Evolutionary conservation across 2,113 vertebrate genomes (phyloP).

Genomic region (Plectropomus leopardus): DNA sequence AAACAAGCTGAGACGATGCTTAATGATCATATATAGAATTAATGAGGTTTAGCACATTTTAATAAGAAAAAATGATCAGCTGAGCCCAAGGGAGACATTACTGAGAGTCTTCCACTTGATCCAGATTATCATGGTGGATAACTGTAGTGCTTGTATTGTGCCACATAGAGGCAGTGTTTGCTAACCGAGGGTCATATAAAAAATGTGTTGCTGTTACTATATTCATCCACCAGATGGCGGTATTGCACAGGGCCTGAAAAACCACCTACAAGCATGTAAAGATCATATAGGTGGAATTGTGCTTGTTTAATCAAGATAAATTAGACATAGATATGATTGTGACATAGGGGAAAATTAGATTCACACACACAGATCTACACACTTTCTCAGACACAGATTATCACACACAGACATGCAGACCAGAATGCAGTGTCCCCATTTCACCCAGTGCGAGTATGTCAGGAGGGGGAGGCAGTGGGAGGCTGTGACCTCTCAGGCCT

Average conservation of each 20-base stretch:
- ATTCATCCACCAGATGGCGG: slow-evolving; percentile 40
- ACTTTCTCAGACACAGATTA: neutral
- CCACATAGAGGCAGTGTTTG: slow-evolving; percentile 68
- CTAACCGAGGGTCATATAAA: rapidly evolving
- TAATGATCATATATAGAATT: slow-evolving; percentile 69
- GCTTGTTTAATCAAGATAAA: neutral
- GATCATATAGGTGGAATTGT: neutral
- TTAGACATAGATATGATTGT: neutral
- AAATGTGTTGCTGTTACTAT: neutral
- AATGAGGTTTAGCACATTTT: slow-evolving; percentile 71
- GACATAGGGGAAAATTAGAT: neutral
- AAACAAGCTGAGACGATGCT: slow-evolving; percentile 41
- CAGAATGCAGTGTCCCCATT: slow-evolving; percentile 55
- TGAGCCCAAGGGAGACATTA: slow-evolving; percentile 35
- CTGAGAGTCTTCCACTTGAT: neutral
- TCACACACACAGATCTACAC: neutral
- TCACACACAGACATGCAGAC: neutral
- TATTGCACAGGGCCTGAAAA: neutral
- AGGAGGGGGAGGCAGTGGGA: slow-evolving; percentile 55
- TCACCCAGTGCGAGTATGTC: slow-evolving; percentile 59
- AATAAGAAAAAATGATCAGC: slow-evolving; percentile 40
- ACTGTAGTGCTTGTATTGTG: slow-evolving; percentile 12
- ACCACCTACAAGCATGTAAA: neutral
- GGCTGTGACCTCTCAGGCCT: slow-evolving; percentile 69
- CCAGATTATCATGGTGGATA: neutral